Conservation (phyloP, 2,888 invertebrate species). For the Xylophagus ater region DNA sequence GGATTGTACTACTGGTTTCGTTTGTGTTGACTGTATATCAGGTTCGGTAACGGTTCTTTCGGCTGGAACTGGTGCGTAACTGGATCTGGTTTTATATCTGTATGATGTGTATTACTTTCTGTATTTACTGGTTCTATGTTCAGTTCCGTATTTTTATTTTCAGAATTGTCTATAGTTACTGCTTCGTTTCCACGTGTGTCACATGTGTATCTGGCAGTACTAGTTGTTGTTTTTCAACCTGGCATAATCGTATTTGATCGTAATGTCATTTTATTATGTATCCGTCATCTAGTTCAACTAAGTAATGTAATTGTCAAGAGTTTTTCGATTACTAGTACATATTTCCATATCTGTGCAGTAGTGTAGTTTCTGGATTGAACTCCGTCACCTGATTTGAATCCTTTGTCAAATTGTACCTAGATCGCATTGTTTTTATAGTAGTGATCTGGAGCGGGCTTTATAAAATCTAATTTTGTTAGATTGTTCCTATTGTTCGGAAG, state of each 20-base stretch:
- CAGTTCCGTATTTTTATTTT: no score
- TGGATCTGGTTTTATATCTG: no score
- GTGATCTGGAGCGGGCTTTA: conserved; percentile 4
- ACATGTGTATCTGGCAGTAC: no score
- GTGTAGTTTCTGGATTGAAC: conserved; percentile 9
- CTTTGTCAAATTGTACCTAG: conserved; percentile 11
- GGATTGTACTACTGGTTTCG: no score
- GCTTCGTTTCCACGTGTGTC: no score
- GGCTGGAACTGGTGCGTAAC: no score
- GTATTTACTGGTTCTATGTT: no score
- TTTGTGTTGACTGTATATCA: no score
- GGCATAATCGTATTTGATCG: conserved; percentile 11
- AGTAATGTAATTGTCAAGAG: conserved; percentile 13
- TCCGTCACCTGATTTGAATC: conserved; percentile 13
- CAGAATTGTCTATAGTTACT: no score
- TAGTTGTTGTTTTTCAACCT: no score
- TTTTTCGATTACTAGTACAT: conserved; percentile 7
- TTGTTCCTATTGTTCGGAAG: conserved; percentile 14
- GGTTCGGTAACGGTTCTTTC: no score
- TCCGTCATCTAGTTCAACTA: conserved; percentile 9
- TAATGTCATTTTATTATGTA: conserved; percentile 10
- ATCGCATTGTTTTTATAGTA: conserved; percentile 6
- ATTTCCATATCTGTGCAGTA: conserved; percentile 13
- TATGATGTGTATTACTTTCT: no score
- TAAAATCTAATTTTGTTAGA: conserved; percentile 11